Percentiles rank a stretch among this genome's conserved stretches.
Evolutionary conservation across 2,888 invertebrate species (phyloP).

Genomic region (Tinea pellionella): DNA sequence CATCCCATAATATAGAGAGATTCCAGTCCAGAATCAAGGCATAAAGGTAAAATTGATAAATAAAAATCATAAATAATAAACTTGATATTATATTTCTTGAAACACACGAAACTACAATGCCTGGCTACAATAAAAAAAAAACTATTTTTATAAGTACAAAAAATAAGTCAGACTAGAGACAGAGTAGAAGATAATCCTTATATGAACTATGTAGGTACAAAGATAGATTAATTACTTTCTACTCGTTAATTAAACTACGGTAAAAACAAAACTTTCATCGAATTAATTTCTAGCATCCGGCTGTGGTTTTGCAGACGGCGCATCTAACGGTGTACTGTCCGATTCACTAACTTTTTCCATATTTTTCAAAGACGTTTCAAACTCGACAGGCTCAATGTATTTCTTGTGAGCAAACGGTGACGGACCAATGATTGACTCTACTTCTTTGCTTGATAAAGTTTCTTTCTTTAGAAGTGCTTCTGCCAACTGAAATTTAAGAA

Average conservation of each 20-base stretch:
- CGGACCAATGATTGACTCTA: slow-evolving; percentile 88
- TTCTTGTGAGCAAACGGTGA: slow-evolving; percentile 82
- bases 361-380: slow-evolving; percentile 71
- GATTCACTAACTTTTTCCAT: slow-evolving; percentile 32
- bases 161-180: not conserved
- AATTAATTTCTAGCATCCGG: slow-evolving; percentile 7
- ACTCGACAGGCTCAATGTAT: slow-evolving; percentile 82
- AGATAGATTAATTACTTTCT: too few relatives aligned
- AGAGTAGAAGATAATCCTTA: not conserved
- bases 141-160: not conserved
- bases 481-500: slow-evolving; percentile 76
- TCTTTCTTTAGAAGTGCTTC: slow-evolving; percentile 88
- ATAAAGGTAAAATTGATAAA: too few relatives aligned
- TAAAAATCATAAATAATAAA: not conserved
- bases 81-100: not conserved
- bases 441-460: slow-evolving; percentile 91
- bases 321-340: slow-evolving; percentile 23
- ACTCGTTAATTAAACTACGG: too few relatives aligned
- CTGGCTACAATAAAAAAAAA: not conserved
- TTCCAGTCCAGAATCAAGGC: too few relatives aligned
- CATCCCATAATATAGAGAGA: too few relatives aligned
- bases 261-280: not conserved
- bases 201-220: too few relatives aligned
- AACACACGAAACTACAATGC: too few relatives aligned
- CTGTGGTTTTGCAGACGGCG: slow-evolving; percentile 39